Base-by-base conservation (phyloP, 2,888 invertebrate species). In the Drosophila nr. perissopoda region DNA sequence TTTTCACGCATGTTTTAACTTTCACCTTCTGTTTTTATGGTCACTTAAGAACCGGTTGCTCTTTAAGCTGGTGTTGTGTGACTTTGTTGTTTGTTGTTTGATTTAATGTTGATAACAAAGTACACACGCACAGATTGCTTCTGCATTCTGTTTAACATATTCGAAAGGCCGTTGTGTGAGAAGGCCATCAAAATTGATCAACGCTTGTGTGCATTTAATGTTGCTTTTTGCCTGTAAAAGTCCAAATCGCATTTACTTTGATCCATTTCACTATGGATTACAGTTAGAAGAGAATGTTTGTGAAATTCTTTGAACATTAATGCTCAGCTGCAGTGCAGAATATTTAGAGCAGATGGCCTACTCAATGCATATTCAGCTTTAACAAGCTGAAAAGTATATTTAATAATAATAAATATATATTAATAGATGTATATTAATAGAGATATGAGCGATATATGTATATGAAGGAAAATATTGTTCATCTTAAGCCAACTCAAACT, bases 111-210 rank as follows among this genome's bases (percentile, higher is more conserved):
- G 75, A 68, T 74, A 68, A 42, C 53, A 16, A 46, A 46, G 16
- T 8, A 25, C 33, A 52, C 67, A 21, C 4, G 11, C 27, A 27
- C 18, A 7, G 36, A 36, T 27, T 54, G 70, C 77, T 71, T 70
- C 77, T 54, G 60, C 70, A 80, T 80, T 76, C 81, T 62, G 71
- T 29, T 78, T 78, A 61, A 34, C 78, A 81, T 77, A 81, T 77
- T 72, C 10, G 72, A 81, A 76, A 78, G 77, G 60, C 58, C 18
- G 36, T 51, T 74, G 21, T 67, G 38, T 34, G 36, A n/a, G 60
- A 8, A 38, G 18, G 18, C 51, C 31, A 61, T 56, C 46, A 56
- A 48, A 40, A 36, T 34, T 48, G 42, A n/a, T 49, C n/a, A 25
- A 53, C 27, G 40, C 10, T 25, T 61, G 25, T 49, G 18, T 29